Conservation (phyloP, 1,140 invertebrate genomes). For the Spodoptera litura region DNA sequence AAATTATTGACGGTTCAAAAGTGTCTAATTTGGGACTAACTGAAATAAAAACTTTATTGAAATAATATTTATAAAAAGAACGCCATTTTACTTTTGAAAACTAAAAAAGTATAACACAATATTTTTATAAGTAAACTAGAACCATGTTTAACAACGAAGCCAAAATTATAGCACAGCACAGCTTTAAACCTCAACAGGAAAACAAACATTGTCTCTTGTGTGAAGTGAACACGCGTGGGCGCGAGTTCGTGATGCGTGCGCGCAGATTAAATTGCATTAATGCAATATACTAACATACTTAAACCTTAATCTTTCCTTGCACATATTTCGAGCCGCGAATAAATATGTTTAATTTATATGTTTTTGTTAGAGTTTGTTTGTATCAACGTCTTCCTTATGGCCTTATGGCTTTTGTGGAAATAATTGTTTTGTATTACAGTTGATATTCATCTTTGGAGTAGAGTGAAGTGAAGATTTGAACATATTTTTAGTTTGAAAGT, state of each 20-base stretch:
- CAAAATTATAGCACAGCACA: conserved; percentile 8
- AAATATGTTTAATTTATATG: conserved; percentile 49
- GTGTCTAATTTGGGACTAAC: too few relatives aligned
- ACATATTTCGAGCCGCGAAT: conserved; percentile 45
- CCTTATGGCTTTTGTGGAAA: conserved; percentile 5
- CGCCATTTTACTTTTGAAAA: too few relatives aligned
- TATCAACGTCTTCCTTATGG: conserved; percentile 1
- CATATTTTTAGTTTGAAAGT: too few relatives aligned
- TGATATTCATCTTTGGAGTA: too few relatives aligned
- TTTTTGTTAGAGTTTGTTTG: not conserved
- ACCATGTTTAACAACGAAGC: too few relatives aligned
- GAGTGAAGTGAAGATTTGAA: too few relatives aligned
- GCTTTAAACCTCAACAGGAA: conserved; percentile 36
- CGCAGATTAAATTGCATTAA: conserved; percentile 84
- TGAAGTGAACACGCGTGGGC: conserved; percentile 75
- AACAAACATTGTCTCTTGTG: conserved; percentile 58
- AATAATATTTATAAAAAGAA: too few relatives aligned
- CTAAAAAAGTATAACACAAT: too few relatives aligned
- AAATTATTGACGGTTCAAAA: too few relatives aligned
- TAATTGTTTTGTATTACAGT: too few relatives aligned
- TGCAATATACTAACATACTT: conserved; percentile 70
- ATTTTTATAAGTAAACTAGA: too few relatives aligned
- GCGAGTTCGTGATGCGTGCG: conserved; percentile 78
- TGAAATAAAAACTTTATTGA: too few relatives aligned
- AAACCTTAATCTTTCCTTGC: conserved; percentile 48